These are phyloP conservation scores for Keiferia lycopersicella DNA, from an alignment of 2,888 invertebrate species.

Conservation along the genomic window DNA sequence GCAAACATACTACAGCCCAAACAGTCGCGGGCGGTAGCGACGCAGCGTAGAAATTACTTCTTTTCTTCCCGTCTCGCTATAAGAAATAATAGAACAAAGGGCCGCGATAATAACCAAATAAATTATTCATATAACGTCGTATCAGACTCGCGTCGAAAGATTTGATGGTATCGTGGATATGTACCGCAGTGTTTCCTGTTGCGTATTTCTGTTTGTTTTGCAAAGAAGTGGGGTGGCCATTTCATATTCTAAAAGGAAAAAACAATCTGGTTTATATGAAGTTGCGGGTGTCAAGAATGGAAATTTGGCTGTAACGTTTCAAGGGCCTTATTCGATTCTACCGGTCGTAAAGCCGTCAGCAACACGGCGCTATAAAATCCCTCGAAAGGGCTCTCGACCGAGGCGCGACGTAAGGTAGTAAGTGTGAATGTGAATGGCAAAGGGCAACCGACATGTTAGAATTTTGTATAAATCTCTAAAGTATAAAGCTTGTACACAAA, in stretches of 20 bases:
- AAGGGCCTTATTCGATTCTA: conserved; percentile 57
- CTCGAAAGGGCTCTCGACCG: conserved; percentile 52
- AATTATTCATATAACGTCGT: conserved; percentile 63
- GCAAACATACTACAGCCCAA: conserved; percentile 43
- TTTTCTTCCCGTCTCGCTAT: conserved; percentile 43
- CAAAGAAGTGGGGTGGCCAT: conserved; percentile 34
- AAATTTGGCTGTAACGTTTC: conserved; percentile 52
- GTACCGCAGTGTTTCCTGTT: conserved; percentile 43
- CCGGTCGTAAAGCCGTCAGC: conserved; percentile 66
- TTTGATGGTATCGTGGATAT: conserved; percentile 43
- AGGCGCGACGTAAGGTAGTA: conserved; percentile 47
- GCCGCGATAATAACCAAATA: conserved; percentile 57
- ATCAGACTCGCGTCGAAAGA: conserved; percentile 54
- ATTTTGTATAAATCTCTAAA: conserved; percentile 34
- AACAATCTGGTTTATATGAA: conserved; percentile 46
- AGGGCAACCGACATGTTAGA: conserved; percentile 27
- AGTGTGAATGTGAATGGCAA: conserved; percentile 45
- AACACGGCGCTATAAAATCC: conserved; percentile 65
- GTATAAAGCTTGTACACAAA: not conserved
- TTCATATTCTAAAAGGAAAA: conserved; percentile 44
- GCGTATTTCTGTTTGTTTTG: conserved; percentile 37
- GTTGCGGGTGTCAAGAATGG: conserved; percentile 50
- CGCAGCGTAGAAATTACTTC: conserved; percentile 41
- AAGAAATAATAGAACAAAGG: conserved; percentile 53
- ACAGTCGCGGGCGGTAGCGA: conserved; percentile 39